Percentiles rank a stretch among this genome's conserved stretches.
Evolutionary conservation across 2,797 vertebrate species (phyloP).

Genomic region (Betta splendens): DNA sequence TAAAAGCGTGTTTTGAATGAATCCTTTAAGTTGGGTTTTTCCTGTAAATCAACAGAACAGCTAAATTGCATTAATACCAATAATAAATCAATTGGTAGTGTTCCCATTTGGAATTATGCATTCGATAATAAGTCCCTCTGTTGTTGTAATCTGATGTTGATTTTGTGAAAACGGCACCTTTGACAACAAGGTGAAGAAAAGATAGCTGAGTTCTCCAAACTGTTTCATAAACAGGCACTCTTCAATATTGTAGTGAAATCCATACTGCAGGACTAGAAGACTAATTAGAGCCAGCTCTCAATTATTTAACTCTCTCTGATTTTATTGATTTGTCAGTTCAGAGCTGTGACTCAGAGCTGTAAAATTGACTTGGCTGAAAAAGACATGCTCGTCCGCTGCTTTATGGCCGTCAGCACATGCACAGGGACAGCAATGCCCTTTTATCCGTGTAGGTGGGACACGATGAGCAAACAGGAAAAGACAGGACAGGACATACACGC

Average conservation of each 20-base stretch:
- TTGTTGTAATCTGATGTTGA: slow-evolving; percentile 28
- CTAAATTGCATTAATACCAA: too few relatives aligned
- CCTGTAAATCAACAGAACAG: too few relatives aligned
- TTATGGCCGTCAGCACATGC: slow-evolving; percentile 73
- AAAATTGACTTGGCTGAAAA: slow-evolving; percentile 95
- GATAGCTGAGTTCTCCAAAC: slow-evolving; percentile 64
- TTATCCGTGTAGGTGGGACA: slow-evolving; percentile 35
- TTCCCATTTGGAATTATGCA: not conserved
- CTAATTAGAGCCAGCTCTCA: slow-evolving; percentile 99
- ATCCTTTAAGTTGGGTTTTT: too few relatives aligned
- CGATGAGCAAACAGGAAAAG: not conserved
- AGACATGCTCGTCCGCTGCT: slow-evolving; percentile 80
- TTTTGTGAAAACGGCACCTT: slow-evolving; percentile 44
- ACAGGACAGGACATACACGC: slow-evolving; percentile 12
- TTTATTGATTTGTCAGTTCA: slow-evolving; percentile 98
- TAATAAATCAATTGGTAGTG: too few relatives aligned
- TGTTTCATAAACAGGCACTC: slow-evolving; percentile 85
- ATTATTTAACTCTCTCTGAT: slow-evolving; percentile 99
- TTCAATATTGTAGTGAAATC: slow-evolving; percentile 97
- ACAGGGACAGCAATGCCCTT: slow-evolving; percentile 59
- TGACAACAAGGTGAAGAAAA: slow-evolving; percentile 50
- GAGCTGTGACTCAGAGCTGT: slow-evolving; percentile 91
- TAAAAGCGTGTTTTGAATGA: too few relatives aligned
- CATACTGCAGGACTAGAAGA: slow-evolving; percentile 95
- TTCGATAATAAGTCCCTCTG: slow-evolving; percentile 4